phyloP scores from a whole-genome alignment of 2,113 vertebrate genomes.

The Sporophila hypoxantha region DNA sequence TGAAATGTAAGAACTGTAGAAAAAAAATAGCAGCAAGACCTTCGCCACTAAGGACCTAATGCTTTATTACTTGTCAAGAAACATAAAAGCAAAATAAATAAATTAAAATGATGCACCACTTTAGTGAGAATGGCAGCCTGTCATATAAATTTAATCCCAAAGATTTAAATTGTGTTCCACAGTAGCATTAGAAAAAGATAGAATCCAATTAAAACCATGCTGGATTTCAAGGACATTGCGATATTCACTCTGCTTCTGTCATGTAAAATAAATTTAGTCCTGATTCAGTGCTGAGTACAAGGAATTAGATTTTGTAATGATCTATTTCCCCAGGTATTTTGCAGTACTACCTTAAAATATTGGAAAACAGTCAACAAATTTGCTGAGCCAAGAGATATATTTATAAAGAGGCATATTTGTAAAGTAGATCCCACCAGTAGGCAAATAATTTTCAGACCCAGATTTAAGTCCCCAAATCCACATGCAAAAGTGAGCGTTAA shows the following conservation, averaged over 20 bases:
- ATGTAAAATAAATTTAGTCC: conserved; percentile 36
- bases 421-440: not conserved
- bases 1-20: not conserved
- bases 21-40: conserved; percentile 7
- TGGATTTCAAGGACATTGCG: conserved; percentile 29
- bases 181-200: conserved; percentile 36
- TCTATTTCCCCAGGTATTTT: conserved; percentile 27
- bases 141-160: conserved; percentile 44
- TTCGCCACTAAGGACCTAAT: conserved; percentile 22
- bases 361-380: not conserved
- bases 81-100: conserved; percentile 47
- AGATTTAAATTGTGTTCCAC: conserved; percentile 50
- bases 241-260: conserved; percentile 36
- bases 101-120: conserved; percentile 42
- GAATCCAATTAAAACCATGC: conserved; percentile 52
- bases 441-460: not conserved
- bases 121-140: conserved; percentile 38
- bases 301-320: conserved; percentile 34
- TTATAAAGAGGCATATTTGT: not conserved
- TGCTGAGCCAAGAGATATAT: not conserved
- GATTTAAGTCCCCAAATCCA: not conserved
- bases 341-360: not conserved
- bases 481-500: not conserved
- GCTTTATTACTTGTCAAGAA: conserved; percentile 41
- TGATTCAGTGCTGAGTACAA: not conserved